Base-by-base conservation (phyloP, 2,113 vertebrate species). In the Scytalopus superciliaris region DNA sequence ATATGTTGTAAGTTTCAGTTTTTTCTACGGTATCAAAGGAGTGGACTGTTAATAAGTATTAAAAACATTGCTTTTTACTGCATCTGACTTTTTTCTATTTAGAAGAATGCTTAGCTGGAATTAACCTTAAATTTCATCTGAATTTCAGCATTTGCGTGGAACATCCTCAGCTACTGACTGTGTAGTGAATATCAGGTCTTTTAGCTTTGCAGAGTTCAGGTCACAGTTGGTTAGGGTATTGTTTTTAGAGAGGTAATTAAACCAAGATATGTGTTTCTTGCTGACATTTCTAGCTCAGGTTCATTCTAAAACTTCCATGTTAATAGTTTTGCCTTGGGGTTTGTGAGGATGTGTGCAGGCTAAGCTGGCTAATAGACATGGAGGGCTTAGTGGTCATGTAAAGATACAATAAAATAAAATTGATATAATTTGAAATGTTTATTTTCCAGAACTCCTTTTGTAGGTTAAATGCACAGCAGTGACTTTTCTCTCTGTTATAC, bases 401-500 rank as follows among this genome's bases (percentile, higher is more conserved):
- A 96, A 94, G 84, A 89, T 80, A 64, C 57, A 64, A 63, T 90
- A 86, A 94, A 95, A 84, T 83, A 88, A 94, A 95, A 96, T 93
- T 78, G 45, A 87, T 96, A 44, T 94, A 28, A 96, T 96, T 95
- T 91, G 87, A 96, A 96, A 97, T 97, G 95, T 97, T 98, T 98
- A 97, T 97, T 97, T 97, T 98, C 95, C 97, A 98, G 98, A 97
- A 93, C 87, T 97, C 94, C 97, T 97, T 98, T 97, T 97, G 86
- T 98, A 98, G 96, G 96, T 97, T 97, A 97, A 97, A 97, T 97
- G 96, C 95, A 97, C 97, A 98, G 97, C 97, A 97, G 81, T 97
- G 96, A 98, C 97, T 98, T 98, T 98, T 98, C 97, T 98, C 95
- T 98, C 95, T 98, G 97, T 98, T 98, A 98, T 98, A 93, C 98